Percentiles rank a stretch among this genome's conserved stretches.
These are phyloP conservation scores for Ptilorrhoa leucosticta DNA, from an alignment of 2,113 vertebrate genomes.

Conservation along the genomic window DNA sequence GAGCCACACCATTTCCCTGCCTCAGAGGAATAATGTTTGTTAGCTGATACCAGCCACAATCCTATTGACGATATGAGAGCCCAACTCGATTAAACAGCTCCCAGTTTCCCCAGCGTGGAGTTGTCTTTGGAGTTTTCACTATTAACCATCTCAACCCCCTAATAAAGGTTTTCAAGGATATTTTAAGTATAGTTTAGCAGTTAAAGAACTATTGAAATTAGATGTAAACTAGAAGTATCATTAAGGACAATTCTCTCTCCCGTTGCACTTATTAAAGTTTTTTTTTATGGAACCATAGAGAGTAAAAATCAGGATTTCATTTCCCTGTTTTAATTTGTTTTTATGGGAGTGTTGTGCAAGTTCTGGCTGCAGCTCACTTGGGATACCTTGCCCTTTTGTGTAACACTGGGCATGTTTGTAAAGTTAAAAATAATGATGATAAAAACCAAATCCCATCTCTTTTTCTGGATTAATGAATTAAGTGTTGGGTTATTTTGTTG, in stretches of 20 bases:
- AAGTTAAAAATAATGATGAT: neutral
- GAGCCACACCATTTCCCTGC: neutral
- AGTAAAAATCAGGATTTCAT: neutral
- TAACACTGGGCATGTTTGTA: neutral
- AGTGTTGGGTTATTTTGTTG: neutral
- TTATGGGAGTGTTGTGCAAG: neutral
- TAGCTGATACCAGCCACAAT: neutral
- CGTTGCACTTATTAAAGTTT: neutral
- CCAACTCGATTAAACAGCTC: neutral
- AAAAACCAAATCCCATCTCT: neutral
- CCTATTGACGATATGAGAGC: neutral
- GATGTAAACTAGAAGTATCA: neutral
- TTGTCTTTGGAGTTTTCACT: neutral
- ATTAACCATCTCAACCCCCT: neutral
- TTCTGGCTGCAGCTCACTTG: neutral
- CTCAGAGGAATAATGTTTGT: neutral
- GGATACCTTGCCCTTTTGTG: neutral
- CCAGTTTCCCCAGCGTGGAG: neutral
- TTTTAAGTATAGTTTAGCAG: neutral
- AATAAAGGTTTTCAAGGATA: neutral
- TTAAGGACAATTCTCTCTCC: neutral
- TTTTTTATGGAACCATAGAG: neutral
- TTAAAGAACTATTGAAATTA: neutral
- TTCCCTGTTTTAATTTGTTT: constrained; percentile 1
- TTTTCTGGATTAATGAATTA: neutral